Evolutionary conservation across 1,140 invertebrate species (phyloP), one percentile per base, ranked within the genome.

Genomic region (Melipona quadrifasciata): DNA sequence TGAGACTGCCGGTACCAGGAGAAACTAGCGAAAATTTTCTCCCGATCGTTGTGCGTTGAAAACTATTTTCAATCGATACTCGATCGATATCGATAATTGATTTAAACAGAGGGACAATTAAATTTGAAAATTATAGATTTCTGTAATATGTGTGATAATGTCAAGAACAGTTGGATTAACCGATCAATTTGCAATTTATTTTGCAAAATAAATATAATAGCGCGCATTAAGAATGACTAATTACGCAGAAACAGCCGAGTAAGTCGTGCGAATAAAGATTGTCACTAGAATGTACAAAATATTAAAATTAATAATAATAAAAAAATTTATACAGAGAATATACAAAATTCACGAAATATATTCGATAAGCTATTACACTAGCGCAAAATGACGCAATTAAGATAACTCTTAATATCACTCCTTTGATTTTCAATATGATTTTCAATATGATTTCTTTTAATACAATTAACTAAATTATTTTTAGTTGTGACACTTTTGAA

Each of bases 21-120:
- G 89, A 90, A 90, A 90, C 88, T 79, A 34, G 84, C 57, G 82
- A 87, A 86, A 87, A 87, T 90, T 90, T 87, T 90, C 88, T 87
- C 82, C 34, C 70, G 55, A 53, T 71, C 34, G 57, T 79, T 74
- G 51, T 80, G 53, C 88, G 82, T 75, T 89, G 84, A 77, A 86
- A 89, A 86, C 80, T 70, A 31, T 64, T 75, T 53, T 55, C 67
- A 19, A 58, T 68, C 53, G 27, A 58, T 53, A 83, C 16, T 76
- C 53, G 73, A 70, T 70, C 55, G 34, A 51, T 65, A 8, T 10
- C 39, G 39, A 39, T 39, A 6, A 39, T 8, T 47, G 8, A 47
- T 47, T 47, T 47, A 10, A 47, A 47, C 8, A 47, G 58, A 12
- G 24, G 24, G 1, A 24, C 58, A 61, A 61, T 61, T n/a, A 14